These are phyloP conservation scores for Rhynchomys soricoides DNA, from an alignment of 2,113 vertebrate genomes.

Conservation along the genomic window DNA sequence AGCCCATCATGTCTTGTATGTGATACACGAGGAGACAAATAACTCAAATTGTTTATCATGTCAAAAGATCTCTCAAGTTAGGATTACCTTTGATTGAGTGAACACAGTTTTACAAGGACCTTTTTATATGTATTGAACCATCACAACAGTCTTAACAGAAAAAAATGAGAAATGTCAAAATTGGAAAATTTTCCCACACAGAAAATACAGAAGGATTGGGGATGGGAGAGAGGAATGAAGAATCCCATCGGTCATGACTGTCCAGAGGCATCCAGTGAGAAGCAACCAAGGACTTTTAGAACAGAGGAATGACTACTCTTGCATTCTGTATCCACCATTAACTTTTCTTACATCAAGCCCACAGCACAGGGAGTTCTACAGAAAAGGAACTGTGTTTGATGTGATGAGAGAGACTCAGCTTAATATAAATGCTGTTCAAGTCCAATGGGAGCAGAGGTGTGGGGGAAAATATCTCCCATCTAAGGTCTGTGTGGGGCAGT, in stretches of 20 bases:
- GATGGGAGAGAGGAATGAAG: background rate
- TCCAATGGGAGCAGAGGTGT: background rate
- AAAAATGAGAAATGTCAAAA: background rate
- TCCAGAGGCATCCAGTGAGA: background rate
- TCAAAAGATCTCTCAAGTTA: background rate
- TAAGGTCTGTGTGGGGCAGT: background rate
- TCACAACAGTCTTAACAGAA: background rate
- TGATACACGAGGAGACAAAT: background rate
- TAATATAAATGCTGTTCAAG: background rate
- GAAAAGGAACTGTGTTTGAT: background rate
- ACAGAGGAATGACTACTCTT: background rate
- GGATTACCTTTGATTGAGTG: background rate
- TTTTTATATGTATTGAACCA: slow-evolving; percentile 8
- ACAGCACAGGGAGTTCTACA: background rate
- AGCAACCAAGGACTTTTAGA: background rate
- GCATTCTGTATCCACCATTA: background rate
- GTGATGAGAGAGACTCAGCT: background rate
- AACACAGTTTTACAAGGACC: background rate
- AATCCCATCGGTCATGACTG: background rate
- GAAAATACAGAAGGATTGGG: background rate
- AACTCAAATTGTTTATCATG: background rate
- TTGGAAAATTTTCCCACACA: background rate
- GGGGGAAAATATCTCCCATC: background rate
- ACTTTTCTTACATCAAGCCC: background rate
- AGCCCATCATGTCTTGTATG: background rate